phyloP scores from a whole-genome alignment of 1,140 invertebrate genomes.

The Colletes gigas region DNA sequence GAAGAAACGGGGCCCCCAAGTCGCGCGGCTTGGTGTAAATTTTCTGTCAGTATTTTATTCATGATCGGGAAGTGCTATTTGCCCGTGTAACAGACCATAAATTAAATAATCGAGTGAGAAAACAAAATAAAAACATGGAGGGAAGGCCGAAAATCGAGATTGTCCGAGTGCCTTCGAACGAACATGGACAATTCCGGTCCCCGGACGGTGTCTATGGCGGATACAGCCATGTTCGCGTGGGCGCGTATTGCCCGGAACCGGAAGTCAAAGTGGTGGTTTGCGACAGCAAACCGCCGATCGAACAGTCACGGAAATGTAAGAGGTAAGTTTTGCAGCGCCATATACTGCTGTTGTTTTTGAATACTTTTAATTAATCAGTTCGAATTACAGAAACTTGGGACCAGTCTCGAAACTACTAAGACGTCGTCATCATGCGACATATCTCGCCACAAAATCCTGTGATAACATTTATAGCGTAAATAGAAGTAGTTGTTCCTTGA shows the following conservation, averaged over 20 bases:
- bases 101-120: neutral
- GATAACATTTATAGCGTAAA: slow-evolving; percentile 80
- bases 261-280: slow-evolving; percentile 60
- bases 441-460: slow-evolving; percentile 80
- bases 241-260: slow-evolving; percentile 76
- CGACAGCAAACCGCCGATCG: slow-evolving; percentile 73
- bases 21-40: neutral
- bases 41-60: neutral
- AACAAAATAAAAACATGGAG: slow-evolving; percentile 63
- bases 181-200: slow-evolving; percentile 75
- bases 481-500: slow-evolving; percentile 75
- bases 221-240: slow-evolving; percentile 77
- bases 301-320: slow-evolving; percentile 74
- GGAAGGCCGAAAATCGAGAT: slow-evolving; percentile 76
- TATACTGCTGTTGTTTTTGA: neutral
- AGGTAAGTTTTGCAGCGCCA: slow-evolving; percentile 67
- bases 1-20: neutral
- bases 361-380: neutral
- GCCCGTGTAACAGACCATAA: neutral
- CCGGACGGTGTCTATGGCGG: slow-evolving; percentile 75
- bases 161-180: slow-evolving; percentile 76
- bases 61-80: neutral
- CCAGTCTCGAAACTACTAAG: slow-evolving; percentile 79
- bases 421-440: slow-evolving; percentile 76
- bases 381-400: slow-evolving; percentile 75